Evolutionary conservation across 2,888 invertebrate genomes (phyloP).

Genomic region (Ochropacha duplaris): DNA sequence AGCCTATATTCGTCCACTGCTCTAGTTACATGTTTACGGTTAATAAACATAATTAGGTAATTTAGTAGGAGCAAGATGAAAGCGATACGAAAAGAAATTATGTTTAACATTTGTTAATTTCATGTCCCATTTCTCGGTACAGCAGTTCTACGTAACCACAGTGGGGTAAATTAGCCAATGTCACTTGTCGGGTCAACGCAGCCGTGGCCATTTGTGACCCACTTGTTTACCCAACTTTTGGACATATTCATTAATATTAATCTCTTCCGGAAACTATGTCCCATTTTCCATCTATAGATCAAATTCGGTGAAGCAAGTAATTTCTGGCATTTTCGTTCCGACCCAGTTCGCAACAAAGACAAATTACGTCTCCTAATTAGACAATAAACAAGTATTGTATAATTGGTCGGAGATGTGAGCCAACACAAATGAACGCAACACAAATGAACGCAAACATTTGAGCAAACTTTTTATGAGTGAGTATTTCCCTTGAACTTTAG

Average conservation of each 20-base stretch:
- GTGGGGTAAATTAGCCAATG: slow-evolving; percentile 13
- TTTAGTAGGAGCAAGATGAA: not conserved
- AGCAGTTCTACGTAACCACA: slow-evolving; percentile 20
- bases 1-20: not conserved
- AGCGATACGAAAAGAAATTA: not conserved
- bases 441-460: slow-evolving; percentile 14
- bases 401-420: slow-evolving; percentile 1
- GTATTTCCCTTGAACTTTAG: slow-evolving; percentile 34
- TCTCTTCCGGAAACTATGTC: slow-evolving; percentile 44
- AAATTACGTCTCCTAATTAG: slow-evolving; percentile 9
- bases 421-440: slow-evolving; percentile 5
- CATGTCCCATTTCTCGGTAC: slow-evolving; percentile 6
- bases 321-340: slow-evolving; percentile 8
- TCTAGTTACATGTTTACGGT: not conserved
- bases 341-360: slow-evolving; percentile 7
- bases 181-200: slow-evolving; percentile 15
- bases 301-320: slow-evolving; percentile 32
- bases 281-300: slow-evolving; percentile 41
- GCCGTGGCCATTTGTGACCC: slow-evolving; percentile 23
- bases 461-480: slow-evolving; percentile 12
- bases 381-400: slow-evolving; percentile 5
- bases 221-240: slow-evolving; percentile 25
- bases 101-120: slow-evolving; percentile 5
- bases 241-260: slow-evolving; percentile 44
- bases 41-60: not conserved